Percentiles rank a stretch among this genome's conserved stretches.
Conservation (phyloP, 37 sponge, comb jelly and placozoan species). For the Cliona cf. orientalis region DNA sequence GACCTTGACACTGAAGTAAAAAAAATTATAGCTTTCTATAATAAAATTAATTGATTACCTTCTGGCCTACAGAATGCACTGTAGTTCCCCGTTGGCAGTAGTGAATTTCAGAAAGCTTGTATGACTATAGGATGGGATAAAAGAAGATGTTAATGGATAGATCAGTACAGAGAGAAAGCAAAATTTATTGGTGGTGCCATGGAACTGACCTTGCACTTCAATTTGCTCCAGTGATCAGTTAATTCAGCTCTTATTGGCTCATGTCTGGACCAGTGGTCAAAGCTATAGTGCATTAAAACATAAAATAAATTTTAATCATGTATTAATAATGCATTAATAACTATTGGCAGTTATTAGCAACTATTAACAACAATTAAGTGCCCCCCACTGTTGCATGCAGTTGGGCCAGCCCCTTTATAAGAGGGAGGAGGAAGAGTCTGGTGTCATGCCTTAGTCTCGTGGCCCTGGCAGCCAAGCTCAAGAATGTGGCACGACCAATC, state of each 20-base stretch:
- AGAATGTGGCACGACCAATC: too few species aligned
- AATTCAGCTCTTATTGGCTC: slow-evolving; percentile 1
- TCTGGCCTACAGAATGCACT: slow-evolving; percentile 42
- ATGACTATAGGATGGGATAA: slow-evolving; percentile 43
- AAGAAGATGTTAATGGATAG: too few species aligned
- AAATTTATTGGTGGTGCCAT: neutral
- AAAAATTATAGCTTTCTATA: neutral
- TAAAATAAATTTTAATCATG: neutral
- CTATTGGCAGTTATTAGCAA: too few species aligned
- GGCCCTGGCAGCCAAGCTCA: too few species aligned
- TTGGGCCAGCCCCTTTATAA: too few species aligned
- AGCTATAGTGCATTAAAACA: slow-evolving; percentile 21
- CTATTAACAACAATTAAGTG: too few species aligned
- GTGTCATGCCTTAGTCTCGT: too few species aligned
- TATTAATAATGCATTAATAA: too few species aligned
- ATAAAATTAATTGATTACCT: slow-evolving; percentile 24
- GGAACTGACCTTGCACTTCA: slow-evolving; percentile 35
- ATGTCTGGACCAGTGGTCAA: slow-evolving; percentile 56
- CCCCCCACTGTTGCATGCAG: too few species aligned
- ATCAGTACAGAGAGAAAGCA: neutral
- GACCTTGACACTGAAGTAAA: slow-evolving; percentile 1
- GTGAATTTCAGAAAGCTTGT: slow-evolving; percentile 39
- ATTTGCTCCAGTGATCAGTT: slow-evolving; percentile 84
- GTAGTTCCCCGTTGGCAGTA: slow-evolving; percentile 49
- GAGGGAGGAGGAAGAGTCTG: too few species aligned